These are phyloP conservation scores for Tineola bisselliella DNA, from an alignment of 2,888 invertebrate genomes.

Conservation along the genomic window DNA sequence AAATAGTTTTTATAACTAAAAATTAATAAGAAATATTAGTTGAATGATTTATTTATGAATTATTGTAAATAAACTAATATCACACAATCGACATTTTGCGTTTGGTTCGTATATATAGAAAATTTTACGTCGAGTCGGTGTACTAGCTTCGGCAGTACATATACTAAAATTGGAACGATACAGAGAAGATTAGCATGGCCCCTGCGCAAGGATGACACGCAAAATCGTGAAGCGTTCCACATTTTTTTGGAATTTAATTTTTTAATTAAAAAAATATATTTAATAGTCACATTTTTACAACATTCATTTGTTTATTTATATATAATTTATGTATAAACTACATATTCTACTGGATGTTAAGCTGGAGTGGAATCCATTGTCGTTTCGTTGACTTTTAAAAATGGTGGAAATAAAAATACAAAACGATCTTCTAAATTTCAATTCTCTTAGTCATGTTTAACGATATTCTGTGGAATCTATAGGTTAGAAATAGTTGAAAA, in stretches of 20 bases:
- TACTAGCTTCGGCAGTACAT: constrained; percentile 10
- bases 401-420: no score
- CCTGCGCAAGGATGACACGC: constrained; percentile 18
- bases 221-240: constrained; percentile 15
- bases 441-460: no score
- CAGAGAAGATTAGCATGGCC: constrained; percentile 18
- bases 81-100: neutral
- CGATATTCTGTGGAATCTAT: no score
- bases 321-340: no score
- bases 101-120: neutral
- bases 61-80: neutral
- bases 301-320: no score
- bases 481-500: neutral
- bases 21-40: neutral
- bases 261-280: no score
- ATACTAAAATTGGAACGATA: constrained; percentile 15
- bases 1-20: neutral
- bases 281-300: no score
- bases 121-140: neutral
- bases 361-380: no score
- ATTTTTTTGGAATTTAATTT: neutral
- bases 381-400: no score
- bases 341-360: no score
- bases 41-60: neutral
- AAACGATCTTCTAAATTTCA: no score